Conservation (phyloP, 2,888 invertebrate species). For the Calameuta filiformis region DNA sequence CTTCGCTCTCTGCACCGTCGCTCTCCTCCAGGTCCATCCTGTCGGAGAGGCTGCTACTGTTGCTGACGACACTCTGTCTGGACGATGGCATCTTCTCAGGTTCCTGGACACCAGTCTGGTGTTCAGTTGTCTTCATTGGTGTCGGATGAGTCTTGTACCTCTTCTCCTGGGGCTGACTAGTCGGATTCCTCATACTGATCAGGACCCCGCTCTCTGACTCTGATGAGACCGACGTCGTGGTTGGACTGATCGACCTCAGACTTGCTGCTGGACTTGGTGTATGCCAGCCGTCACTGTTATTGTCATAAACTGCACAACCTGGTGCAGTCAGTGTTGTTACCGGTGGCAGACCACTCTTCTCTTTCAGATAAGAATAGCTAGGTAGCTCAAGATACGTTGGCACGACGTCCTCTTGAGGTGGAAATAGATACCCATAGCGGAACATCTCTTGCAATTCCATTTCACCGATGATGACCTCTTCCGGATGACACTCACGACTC, state of each 20-base stretch:
- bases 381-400: constrained; percentile 55
- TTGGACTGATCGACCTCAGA: constrained; percentile 58
- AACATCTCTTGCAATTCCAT: constrained; percentile 64
- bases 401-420: constrained; percentile 51
- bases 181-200: constrained; percentile 4
- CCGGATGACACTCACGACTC: background rate
- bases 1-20: constrained; percentile 44
- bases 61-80: constrained; percentile 19
- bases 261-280: constrained; percentile 62
- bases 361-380: constrained; percentile 50
- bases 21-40: constrained; percentile 61
- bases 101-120: background rate
- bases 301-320: constrained; percentile 45
- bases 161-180: constrained; percentile 20
- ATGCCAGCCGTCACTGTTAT: constrained; percentile 63
- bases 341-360: constrained; percentile 51
- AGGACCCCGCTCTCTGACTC: constrained; percentile 45
- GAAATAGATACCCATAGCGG: constrained; percentile 62
- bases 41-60: constrained; percentile 18
- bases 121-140: background rate
- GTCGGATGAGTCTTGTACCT: constrained; percentile 23
- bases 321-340: constrained; percentile 46
- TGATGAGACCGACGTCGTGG: constrained; percentile 49
- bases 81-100: constrained; percentile 16
- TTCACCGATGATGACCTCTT: background rate